Base-by-base conservation (phyloP, 1,140 invertebrate species). In the Coelopa frigida region DNA sequence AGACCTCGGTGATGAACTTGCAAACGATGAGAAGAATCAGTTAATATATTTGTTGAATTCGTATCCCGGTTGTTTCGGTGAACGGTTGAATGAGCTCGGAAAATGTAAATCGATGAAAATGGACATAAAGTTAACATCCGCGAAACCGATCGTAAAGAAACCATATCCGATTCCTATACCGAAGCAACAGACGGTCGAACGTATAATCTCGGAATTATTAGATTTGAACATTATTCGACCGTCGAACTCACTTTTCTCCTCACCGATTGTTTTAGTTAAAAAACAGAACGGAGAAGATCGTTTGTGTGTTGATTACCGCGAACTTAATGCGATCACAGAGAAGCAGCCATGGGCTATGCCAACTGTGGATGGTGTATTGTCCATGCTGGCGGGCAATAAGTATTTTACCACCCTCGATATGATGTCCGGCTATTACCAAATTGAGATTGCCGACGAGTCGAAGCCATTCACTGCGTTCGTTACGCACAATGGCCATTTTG, bases 231-330 rank as follows among this genome's bases (percentile, higher is more conserved):
- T 66, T 12, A 55, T 61, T 17, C 53, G 64, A 5, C 60, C 53
- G 1, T 68, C 67, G 0, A 57, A 56, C 10, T 60, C 57, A 41
- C 44, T 65, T 12, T 77, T 71, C 70, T 56, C 72, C 10, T 68
- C 63, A 4, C 35, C 36, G 5, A 26, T 39, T 20, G 12, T 46
- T 20, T n/a, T 46, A 20, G 44, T 50, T 12, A 38, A 20, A 15
- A 45, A 45, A 23, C 45, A 39, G 18, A 50, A 38, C n/a, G 48
- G 38, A 38, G 44, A 49, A 23, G 40, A 40, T 21, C 12, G 50
- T 17, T 32, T 52, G 33, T 37, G 48, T 37, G 37, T 46, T 37
- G 42, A 44, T 23, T 44, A 31, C 26, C 26, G 48, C 15, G 32
- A 22, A 21, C 24, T 44, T 15, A 49, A 44, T 21, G 33, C 48